phyloP scores from a whole-genome alignment of 1,140 invertebrate species.

The Oreohelix idahoensis region DNA sequence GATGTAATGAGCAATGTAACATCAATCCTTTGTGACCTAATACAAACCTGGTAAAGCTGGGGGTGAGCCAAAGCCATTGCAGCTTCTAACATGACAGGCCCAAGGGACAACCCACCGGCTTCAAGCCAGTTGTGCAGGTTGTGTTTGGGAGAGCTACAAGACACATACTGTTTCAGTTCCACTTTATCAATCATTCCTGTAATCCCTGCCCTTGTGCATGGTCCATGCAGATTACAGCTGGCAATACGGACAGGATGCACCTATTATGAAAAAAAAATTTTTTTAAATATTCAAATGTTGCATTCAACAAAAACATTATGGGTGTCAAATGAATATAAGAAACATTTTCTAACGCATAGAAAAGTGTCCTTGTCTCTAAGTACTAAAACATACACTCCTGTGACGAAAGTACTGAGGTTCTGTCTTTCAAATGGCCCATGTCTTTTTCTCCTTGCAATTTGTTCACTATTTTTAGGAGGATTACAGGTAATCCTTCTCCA shows the following conservation, averaged over 20 bases:
- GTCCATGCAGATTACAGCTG: conserved; percentile 94
- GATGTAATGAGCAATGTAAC: too few relatives aligned
- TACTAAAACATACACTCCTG: too few relatives aligned
- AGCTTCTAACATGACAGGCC: conserved; percentile 93
- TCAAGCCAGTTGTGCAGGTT: conserved; percentile 84
- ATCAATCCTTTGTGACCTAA: background rate
- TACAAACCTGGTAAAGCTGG: conserved; percentile 61
- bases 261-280: conserved; percentile 68
- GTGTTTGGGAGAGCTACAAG: conserved; percentile 54
- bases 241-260: conserved; percentile 88
- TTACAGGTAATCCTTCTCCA: too few relatives aligned
- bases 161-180: conserved; percentile 80
- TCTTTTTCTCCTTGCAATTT: too few relatives aligned
- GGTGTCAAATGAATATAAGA: conserved; percentile 28
- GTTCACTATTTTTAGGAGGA: too few relatives aligned
- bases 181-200: conserved; percentile 89
- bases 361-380: too few relatives aligned
- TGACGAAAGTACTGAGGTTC: too few relatives aligned
- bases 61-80: conserved; percentile 78
- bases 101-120: conserved; percentile 90
- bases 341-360: conserved; percentile 1
- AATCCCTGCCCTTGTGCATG: conserved; percentile 89
- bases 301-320: background rate
- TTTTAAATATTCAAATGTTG: background rate
- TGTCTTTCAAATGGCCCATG: too few relatives aligned